Conservation (phyloP, 1,140 invertebrate species). For the Zaprionus taronus region DNA sequence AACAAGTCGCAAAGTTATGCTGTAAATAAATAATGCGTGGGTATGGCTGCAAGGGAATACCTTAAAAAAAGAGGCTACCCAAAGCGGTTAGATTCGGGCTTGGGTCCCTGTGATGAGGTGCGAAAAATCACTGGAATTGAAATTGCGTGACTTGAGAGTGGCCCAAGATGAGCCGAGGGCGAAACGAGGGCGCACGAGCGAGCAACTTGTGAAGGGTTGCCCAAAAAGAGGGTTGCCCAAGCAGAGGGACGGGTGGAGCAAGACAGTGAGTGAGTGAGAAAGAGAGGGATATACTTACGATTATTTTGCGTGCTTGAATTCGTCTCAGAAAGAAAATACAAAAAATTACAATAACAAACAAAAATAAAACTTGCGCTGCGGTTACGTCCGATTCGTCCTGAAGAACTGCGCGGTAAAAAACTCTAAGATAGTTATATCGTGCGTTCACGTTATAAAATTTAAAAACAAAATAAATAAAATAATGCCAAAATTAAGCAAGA, state of each 20-base stretch:
- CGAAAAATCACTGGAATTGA: slow-evolving; percentile 67
- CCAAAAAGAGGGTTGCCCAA: not conserved
- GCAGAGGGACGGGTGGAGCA: not conserved
- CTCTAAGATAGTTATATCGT: not conserved
- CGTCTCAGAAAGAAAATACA: not conserved
- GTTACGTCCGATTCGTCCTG: not conserved
- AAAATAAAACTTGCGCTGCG: not conserved
- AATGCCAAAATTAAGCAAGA: slow-evolving; percentile 17
- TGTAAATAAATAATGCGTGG: slow-evolving; percentile 23
- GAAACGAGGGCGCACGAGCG: not conserved
- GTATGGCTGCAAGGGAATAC: not conserved
- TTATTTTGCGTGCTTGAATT: slow-evolving; percentile 1
- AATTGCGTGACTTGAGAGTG: slow-evolving; percentile 30
- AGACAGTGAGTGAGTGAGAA: not conserved
- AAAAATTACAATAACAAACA: not conserved
- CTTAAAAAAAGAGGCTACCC: not conserved
- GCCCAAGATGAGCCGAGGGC: slow-evolving; percentile 26
- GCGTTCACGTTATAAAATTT: not conserved
- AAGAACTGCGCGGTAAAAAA: not conserved
- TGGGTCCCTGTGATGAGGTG: slow-evolving; percentile 54
- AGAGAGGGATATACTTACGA: not conserved
- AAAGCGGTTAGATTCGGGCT: not conserved
- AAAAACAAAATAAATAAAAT: not conserved
- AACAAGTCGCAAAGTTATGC: slow-evolving; percentile 36
- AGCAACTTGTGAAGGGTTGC: slow-evolving; percentile 10